Evolutionary conservation across 2,113 vertebrate genomes (phyloP).

Genomic region (Eulemur macaco): DNA sequence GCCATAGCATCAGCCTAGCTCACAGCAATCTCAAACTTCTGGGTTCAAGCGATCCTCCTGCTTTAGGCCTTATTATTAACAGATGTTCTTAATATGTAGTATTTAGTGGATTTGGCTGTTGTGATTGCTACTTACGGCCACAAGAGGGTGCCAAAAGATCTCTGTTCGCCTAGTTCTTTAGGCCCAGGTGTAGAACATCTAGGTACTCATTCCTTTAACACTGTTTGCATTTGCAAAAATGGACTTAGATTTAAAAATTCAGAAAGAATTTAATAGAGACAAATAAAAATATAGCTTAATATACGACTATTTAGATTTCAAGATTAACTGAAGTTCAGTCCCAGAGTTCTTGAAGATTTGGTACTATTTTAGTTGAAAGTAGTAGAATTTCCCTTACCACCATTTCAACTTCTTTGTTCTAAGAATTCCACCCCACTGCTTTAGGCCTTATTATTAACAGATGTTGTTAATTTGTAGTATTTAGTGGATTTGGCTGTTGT

Average conservation of each 20-base stretch:
- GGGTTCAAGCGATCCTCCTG: no score
- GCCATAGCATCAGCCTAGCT: no score
- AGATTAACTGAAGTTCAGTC: not conserved
- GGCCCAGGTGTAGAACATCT: not conserved
- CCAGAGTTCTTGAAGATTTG: not conserved
- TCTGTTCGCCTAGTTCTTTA: not conserved
- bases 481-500: not conserved
- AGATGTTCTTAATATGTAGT: no score
- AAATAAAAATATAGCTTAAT: not conserved
- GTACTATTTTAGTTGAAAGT: not conserved
- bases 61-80: not conserved
- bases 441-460: no score
- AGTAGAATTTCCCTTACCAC: not conserved
- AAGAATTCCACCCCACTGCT: not conserved
- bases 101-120: not conserved
- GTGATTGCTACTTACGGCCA: not conserved
- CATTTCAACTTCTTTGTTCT: not conserved
- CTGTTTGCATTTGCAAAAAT: not conserved
- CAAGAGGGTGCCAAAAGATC: constrained; percentile 42
- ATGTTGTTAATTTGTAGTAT: no score
- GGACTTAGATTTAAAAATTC: not conserved
- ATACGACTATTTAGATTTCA: not conserved
- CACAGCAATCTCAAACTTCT: no score
- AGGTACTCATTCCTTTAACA: not conserved
- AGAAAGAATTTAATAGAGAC: not conserved